Evolutionary conservation across 2,888 invertebrate genomes (phyloP), one percentile per base, ranked within the genome.

Genomic region (Craniophora ligustri): DNA sequence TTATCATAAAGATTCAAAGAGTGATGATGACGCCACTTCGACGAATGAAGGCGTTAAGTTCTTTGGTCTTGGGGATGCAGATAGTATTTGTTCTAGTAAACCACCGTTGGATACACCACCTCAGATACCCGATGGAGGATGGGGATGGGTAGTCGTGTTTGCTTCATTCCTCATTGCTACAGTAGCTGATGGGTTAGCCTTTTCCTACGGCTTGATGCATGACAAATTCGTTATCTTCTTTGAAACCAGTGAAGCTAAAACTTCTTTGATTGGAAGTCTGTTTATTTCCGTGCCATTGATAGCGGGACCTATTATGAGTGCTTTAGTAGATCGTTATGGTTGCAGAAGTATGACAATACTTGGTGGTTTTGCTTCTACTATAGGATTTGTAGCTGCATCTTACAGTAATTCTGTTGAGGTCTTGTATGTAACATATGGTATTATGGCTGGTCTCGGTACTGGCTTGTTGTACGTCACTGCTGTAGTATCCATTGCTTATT

Each of bases 161-260:
- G 96, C 98, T 2, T 97, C 98, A 0, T 95, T 99, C 70, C 89
- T 98, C 26, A 95, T 98, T 14, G 98, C 98, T 36, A 95, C 98
- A 77, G 96, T 99, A 28, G 97, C 98, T 39, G 99, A 99, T 85
- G 99, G 99, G 0, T 95, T 98, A 32, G 97, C 98, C 30, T 98
- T 98, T 87, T 98, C 98, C 0, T 98, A 98, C 81, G 99, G 99
- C 1, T 93, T 98, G 30, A 94, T 99, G 38, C 97, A 97, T 84
- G 95, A 96, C 0, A 96, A 97, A 77, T 96, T 98, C 67, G 94
- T 97, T 28, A 86, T 95, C 14, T 95, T 96, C 78, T 99, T 98
- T 82, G 92, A 94, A 5, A 95, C 96, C 50, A 96, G 96, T 50
- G 97, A 97, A 80, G 96, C 97, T 2, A 96, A 96, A 72, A 98